Base-by-base conservation (phyloP, 2,888 invertebrate species). In the Torymus texanus region DNA sequence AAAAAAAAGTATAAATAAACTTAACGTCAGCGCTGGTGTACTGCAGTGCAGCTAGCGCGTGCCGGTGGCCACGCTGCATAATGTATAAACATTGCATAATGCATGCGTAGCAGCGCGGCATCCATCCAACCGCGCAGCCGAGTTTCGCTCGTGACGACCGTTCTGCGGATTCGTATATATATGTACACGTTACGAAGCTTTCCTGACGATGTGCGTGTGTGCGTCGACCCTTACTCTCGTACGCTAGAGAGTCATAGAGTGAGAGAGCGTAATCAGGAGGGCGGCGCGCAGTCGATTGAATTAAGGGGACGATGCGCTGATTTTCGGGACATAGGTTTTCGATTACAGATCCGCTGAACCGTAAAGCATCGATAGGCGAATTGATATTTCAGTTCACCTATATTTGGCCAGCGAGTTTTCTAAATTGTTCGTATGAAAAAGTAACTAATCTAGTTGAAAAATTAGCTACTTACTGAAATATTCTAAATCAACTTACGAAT, bases 11-110 rank as follows among this genome's bases (percentile, higher is more conserved):
- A 41, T 41, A 41, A 41, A 41, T 41, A 41, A 41, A 41, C 41
- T 41, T 41, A 41, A 41, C 41, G 41, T 41, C 41, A 41, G 41
- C 41, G 8, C 13, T 24, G 59, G n/a, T 12, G 41, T 18, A 55
- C 56, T 13, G 65, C 65, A 58, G 66, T 59, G 16, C 18, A 18
- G 24, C 61, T 67, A 41, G 71, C 71, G 65, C 67, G 53, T 66
- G 41, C 55, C 66, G n/a, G 14, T 72, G 50, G 65, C 70, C 61
- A 67, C 51, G 18, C 81, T 76, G 79, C 80, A 81, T 82, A 81
- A 83, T 82, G 79, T 79, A 83, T 75, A 82, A 84, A 83, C 79
- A 80, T 80, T 82, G 82, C 80, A 83, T 81, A 81, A 82, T 78
- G 74, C 80, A 77, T 78, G 41, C 66, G 58, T 16, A 50, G 16